phyloP scores from a whole-genome alignment of 2,888 invertebrate species.

The Orthonevra nobilis region DNA sequence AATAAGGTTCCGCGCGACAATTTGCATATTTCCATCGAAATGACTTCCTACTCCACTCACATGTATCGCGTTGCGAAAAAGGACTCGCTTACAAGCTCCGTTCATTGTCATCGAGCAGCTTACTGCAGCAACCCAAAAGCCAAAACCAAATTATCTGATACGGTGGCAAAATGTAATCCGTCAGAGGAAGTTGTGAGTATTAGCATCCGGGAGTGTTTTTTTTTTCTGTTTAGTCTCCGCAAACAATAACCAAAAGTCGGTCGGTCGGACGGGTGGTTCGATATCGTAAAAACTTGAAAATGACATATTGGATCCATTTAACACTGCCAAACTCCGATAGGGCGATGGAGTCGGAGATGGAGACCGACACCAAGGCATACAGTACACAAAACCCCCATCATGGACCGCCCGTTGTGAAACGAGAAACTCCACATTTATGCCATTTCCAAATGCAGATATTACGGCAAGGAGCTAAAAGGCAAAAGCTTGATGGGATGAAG shows the following conservation, averaged over 20 bases:
- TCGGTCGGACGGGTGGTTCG: slow-evolving; percentile 15
- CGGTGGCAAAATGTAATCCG: slow-evolving; percentile 65
- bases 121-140: slow-evolving; percentile 41
- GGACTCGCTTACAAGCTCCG: too few relatives aligned
- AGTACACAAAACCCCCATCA: not conserved
- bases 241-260: slow-evolving; percentile 66
- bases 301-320: slow-evolving; percentile 71
- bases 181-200: slow-evolving; percentile 68
- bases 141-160: slow-evolving; percentile 70
- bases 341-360: slow-evolving; percentile 22
- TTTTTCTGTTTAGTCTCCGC: too few relatives aligned
- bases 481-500: slow-evolving; percentile 28
- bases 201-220: slow-evolving; percentile 66
- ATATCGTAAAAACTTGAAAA: slow-evolving; percentile 70
- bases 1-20: slow-evolving; percentile 42
- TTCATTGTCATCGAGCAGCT: slow-evolving; percentile 50
- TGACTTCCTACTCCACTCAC: too few relatives aligned
- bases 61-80: too few relatives aligned
- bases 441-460: slow-evolving; percentile 42
- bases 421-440: slow-evolving; percentile 63
- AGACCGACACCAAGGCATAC: slow-evolving; percentile 1
- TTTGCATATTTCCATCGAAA: slow-evolving; percentile 66
- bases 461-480: slow-evolving; percentile 39
- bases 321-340: slow-evolving; percentile 69
- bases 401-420: slow-evolving; percentile 52